A percentile compares a stretch with the other conserved stretches of the same genome.
Evolutionary conservation across 2,113 vertebrate species (phyloP).

Genomic region (Xiphophorus hellerii): DNA sequence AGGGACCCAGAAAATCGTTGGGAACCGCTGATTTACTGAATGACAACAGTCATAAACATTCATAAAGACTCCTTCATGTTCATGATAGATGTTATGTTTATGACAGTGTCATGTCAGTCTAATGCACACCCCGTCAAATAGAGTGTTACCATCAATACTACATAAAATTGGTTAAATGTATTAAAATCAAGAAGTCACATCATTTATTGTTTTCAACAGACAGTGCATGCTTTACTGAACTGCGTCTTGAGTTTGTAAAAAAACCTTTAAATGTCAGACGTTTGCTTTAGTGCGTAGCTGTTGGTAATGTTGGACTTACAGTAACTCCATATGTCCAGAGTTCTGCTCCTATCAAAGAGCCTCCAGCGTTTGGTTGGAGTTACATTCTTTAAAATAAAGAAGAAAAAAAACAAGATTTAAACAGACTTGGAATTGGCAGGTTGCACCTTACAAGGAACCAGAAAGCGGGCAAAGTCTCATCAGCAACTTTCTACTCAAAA

Average conservation of each 20-base stretch:
- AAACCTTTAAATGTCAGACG: neutral
- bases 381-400: neutral
- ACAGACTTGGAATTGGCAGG: neutral
- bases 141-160: no score
- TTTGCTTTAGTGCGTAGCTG: no score
- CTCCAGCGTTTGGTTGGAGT: neutral
- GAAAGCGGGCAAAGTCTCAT: neutral
- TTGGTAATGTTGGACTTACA: no score
- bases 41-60: no score
- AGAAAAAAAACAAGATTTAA: neutral
- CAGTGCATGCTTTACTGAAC: neutral
- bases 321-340: neutral
- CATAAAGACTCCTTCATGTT: no score
- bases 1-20: no score
- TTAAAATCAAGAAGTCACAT: no score
- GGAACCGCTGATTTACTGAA: no score
- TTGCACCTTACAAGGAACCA: neutral
- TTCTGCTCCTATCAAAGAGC: neutral
- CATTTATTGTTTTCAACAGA: neutral
- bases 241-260: neutral
- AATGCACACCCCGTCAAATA: no score
- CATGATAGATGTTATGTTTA: no score
- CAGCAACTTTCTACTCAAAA: conserved; percentile 12
- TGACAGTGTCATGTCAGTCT: no score
- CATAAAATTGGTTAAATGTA: no score